phyloP scores from a whole-genome alignment of 2,888 invertebrate species.

The Apodemia duryi region DNA sequence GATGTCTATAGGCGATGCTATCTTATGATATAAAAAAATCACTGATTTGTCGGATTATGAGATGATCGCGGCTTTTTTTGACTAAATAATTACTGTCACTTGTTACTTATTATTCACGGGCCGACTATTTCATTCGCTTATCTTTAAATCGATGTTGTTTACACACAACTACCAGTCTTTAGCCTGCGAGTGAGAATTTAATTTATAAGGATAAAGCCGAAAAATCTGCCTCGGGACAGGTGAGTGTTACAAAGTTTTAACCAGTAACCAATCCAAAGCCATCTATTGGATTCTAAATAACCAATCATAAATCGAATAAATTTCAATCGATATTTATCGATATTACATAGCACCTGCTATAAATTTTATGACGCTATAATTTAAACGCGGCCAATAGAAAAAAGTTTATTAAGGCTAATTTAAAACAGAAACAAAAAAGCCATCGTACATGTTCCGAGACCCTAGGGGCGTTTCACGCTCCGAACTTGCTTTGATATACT shows the following conservation, averaged over 20 bases:
- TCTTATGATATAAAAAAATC: too few relatives aligned
- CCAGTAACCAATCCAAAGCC: constrained; percentile 24
- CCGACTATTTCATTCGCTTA: too few relatives aligned
- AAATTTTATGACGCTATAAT: constrained; percentile 69
- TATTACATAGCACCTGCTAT: constrained; percentile 61
- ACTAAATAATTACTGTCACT: too few relatives aligned
- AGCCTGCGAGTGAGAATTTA: too few relatives aligned
- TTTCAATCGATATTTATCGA: constrained; percentile 50
- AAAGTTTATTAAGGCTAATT: constrained; percentile 62
- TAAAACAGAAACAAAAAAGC: constrained; percentile 53
- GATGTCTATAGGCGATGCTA: too few relatives aligned
- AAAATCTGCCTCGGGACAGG: too few relatives aligned
- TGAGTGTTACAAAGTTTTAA: not conserved
- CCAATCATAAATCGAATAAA: constrained; percentile 47
- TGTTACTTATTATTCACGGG: too few relatives aligned
- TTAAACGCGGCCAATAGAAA: constrained; percentile 72
- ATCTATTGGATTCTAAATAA: constrained; percentile 44
- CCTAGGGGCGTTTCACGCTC: constrained; percentile 54
- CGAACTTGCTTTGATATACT: constrained; percentile 55
- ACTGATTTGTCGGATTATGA: too few relatives aligned
- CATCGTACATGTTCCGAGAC: constrained; percentile 44
- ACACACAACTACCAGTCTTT: too few relatives aligned
- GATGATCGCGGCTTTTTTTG: too few relatives aligned
- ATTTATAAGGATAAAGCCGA: too few relatives aligned
- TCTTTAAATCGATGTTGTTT: too few relatives aligned